Base-by-base conservation (phyloP, 1,140 invertebrate genomes). In the Drosophila azteca region DNA sequence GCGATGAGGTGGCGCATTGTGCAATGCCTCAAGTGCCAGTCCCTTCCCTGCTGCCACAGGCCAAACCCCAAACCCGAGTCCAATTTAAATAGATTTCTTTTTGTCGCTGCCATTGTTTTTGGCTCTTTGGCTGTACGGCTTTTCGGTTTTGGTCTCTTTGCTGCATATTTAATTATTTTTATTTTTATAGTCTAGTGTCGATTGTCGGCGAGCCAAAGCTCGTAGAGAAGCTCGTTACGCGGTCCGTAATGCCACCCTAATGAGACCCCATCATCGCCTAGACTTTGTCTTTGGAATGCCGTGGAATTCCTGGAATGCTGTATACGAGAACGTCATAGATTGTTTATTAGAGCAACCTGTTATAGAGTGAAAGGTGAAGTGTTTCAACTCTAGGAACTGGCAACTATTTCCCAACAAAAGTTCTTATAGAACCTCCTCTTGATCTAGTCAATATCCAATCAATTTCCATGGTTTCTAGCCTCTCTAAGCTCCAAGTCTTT, bases 81-180 rank as follows among this genome's bases (percentile, higher is more conserved):
- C 57, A 85, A 84, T 81, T 84, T 80, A 85, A 85, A 85, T 85
- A 70, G 68, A 65, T 77, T 84, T 85, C 64, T 64, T 77, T 84
- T 76, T 54, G 41, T 48, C 31, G 17, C 48, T 31, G 45, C 29
- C 53, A 55, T 62, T 75, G 71, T 61, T 60, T 69, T 61, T 58
- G 35, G 31, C 51, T 26, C 50, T 80, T 80, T 66, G 57, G 43
- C 46, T 43, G 52, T 39, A 49, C 45, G 22, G 48, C 43, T 46
- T 46, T 39, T 39, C 3, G 43, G 29, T 29, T 75, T 58, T 59
- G 26, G 43, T 39, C 48, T 43, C 53, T 46, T 51, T 53, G 57
- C 55, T 73, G 77, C 80, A 73, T 73, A 73, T 69, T 71, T 83
- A 84, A 83, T 84, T 79, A 64, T 72, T 78, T 79, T 84, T 79